Evolutionary conservation across 1,140 invertebrate genomes (phyloP), one percentile per base, ranked within the genome.

Genomic region (Drosophila repleta): DNA sequence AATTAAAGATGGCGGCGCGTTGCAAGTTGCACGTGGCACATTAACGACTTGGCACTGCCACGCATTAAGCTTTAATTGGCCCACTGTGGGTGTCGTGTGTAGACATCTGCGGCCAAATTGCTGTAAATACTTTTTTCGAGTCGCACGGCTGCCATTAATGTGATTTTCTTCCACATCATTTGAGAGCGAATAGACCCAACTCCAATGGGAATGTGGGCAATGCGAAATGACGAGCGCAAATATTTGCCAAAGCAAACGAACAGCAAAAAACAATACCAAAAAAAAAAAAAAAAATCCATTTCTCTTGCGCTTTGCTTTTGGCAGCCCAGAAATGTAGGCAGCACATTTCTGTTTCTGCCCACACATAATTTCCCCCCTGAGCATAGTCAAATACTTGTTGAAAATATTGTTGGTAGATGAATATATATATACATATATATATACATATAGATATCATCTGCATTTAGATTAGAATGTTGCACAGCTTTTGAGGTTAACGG

Each of bases 121-220:
- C 62, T 57, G 39, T 45, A 55, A 66, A 65, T 58, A 60, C 43
- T 63, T 70, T 56, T 46, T 57, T n/a, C n/a, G 65, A 43, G 35
- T 57, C 75, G 67, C 79, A 84, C 79, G 75, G 60, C 81, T 84
- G 80, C 72, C 83, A 80, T 79, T 87, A 87, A 87, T 87, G 79
- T 87, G 75, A 87, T 87, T 87, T 83, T 37, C 17, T 88, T 88
- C 77, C 83, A 69, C 78, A 76, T 76, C 79, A 87, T 87, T 87
- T 87, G 71, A 81, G 74, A 68, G 71, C 73, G 46, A 83, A 53
- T 26, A 68, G 74, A 57, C 62, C 76, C 62, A 65, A 75, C 0
- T 24, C 29, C 37, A 70, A 49, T 72, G 10, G 48, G 15, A 76
- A 52, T 45, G 69, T 66, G 43, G 62, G 74, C 77, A 67, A 75